Evolutionary conservation across 1,140 invertebrate species (phyloP).

Genomic region (Drosophila mayri): DNA sequence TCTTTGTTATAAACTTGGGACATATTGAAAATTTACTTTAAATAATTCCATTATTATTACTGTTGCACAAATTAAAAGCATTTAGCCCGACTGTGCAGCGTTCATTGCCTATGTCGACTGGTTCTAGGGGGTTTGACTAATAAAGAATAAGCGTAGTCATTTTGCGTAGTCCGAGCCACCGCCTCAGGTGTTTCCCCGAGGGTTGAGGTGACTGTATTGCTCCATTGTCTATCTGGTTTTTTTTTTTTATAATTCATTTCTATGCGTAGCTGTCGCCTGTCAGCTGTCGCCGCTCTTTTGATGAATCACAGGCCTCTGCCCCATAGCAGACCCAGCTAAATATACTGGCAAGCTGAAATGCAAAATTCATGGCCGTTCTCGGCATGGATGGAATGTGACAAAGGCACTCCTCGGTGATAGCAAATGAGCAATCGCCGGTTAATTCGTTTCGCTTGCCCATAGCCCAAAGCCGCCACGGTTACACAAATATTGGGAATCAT

Average conservation of each 20-base stretch:
- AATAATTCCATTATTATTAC: not conserved
- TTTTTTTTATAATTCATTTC: slow-evolving; percentile 75
- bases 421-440: slow-evolving; percentile 56
- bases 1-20: too few relatives aligned
- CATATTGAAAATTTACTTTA: not conserved
- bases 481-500: slow-evolving; percentile 75
- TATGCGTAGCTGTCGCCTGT: slow-evolving; percentile 74
- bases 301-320: slow-evolving; percentile 77
- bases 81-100: slow-evolving; percentile 21
- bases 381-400: slow-evolving; percentile 62
- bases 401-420: slow-evolving; percentile 55
- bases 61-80: not conserved
- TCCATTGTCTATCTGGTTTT: slow-evolving; percentile 61
- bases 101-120: slow-evolving; percentile 62
- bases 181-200: slow-evolving; percentile 74
- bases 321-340: slow-evolving; percentile 62
- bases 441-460: slow-evolving; percentile 25
- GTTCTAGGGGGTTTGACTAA: slow-evolving; percentile 52
- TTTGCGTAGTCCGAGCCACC: slow-evolving; percentile 46
- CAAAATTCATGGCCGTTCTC: slow-evolving; percentile 75
- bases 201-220: slow-evolving; percentile 35
- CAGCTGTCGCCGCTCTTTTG: slow-evolving; percentile 79
- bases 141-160: slow-evolving; percentile 65
- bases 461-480: slow-evolving; percentile 48
- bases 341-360: slow-evolving; percentile 69